Evolutionary conservation across 2,113 vertebrate genomes (phyloP).

Genomic region (Larimichthys polyactis): DNA sequence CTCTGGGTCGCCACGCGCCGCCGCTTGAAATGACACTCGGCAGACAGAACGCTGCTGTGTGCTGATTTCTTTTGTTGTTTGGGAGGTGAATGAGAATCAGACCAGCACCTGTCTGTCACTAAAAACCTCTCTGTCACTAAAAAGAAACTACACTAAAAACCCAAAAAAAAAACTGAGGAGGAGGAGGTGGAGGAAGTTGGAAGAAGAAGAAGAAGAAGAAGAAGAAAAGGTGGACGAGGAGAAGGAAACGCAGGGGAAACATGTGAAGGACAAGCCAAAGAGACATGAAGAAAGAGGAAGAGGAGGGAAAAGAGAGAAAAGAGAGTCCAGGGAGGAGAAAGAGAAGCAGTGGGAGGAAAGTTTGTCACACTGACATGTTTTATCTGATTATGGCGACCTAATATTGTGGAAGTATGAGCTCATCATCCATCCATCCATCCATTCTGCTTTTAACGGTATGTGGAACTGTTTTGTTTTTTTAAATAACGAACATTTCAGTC

Average conservation of each 20-base stretch:
- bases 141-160: no score
- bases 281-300: neutral
- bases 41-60: constrained; percentile 14
- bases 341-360: neutral
- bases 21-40: constrained; percentile 52
- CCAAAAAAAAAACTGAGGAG: no score
- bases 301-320: neutral
- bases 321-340: neutral
- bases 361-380: neutral
- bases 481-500: no score
- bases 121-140: no score
- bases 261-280: no score
- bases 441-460: no score
- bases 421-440: no score
- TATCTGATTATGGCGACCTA: no score
- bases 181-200: neutral
- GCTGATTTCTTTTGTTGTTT: constrained; percentile 41
- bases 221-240: neutral
- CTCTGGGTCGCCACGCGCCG: constrained; percentile 17
- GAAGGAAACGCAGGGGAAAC: neutral
- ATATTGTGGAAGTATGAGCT: neutral
- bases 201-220: no score
- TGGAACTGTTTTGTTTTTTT: no score
- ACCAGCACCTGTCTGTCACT: constrained; percentile 10
- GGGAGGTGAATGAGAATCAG: constrained; percentile 4